Conservation (phyloP, 2,113 vertebrate genomes). For the Carlito syrichta region DNA sequence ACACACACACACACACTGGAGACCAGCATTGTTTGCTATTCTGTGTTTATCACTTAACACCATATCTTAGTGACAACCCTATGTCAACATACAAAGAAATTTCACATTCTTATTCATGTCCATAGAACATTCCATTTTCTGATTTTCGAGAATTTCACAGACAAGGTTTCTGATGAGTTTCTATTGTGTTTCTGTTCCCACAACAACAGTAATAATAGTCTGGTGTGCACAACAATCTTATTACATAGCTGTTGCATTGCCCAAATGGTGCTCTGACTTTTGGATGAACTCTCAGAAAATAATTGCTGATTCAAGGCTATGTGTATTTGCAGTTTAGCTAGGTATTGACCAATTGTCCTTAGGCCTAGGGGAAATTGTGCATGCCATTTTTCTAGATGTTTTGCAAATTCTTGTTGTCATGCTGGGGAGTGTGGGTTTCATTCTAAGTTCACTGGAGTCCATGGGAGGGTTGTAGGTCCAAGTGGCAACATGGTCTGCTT, state of each 20-base stretch:
- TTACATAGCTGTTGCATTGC: no score
- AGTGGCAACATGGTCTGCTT: rapidly evolving
- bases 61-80: neutral
- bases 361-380: neutral
- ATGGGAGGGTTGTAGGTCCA: rapidly evolving
- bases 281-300: neutral
- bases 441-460: neutral
- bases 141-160: no score
- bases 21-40: neutral
- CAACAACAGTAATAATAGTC: rapidly evolving
- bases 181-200: neutral
- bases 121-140: rapidly evolving
- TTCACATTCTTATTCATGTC: neutral
- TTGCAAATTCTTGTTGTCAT: neutral
- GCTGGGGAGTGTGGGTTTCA: neutral
- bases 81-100: neutral
- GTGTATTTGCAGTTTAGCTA: neutral
- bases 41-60: neutral
- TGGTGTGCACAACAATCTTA: neutral
- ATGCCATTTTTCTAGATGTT: neutral
- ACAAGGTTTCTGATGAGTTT: neutral
- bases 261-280: neutral
- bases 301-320: neutral
- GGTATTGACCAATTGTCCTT: neutral
- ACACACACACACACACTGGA: no score